Evolutionary conservation across 35 echinoderm and acorn worm species (phyloP).

Genomic region (Patiria miniata): DNA sequence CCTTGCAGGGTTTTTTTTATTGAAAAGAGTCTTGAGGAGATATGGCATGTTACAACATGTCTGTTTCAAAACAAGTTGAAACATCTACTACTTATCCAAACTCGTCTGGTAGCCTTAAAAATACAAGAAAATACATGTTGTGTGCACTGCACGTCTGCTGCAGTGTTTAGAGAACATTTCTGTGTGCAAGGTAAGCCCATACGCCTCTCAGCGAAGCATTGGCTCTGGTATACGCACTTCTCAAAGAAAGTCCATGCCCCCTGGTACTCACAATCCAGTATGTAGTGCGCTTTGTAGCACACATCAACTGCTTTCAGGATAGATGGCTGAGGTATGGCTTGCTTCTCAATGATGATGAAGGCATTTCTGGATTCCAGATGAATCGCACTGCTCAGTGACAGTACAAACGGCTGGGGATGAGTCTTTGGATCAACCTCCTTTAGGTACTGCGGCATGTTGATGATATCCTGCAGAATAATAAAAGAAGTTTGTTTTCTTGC

Average conservation of each 20-base stretch:
- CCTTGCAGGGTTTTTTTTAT: no score
- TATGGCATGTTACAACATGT: no score
- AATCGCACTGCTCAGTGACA: neutral
- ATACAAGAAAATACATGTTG: no score
- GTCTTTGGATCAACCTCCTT: neutral
- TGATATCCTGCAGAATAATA: neutral
- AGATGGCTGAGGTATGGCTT: neutral
- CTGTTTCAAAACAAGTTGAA: no score
- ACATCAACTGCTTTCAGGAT: constrained; percentile 42
- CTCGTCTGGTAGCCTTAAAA: no score
- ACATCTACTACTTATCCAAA: no score
- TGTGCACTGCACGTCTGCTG: no score
- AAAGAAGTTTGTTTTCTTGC: no score
- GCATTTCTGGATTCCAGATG: neutral
- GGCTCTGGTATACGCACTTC: constrained; percentile 7
- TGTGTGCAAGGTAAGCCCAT: neutral
- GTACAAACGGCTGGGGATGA: neutral
- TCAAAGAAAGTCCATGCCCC: constrained; percentile 49
- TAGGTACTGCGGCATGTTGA: neutral
- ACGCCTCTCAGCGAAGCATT: neutral
- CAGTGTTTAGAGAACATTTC: neutral
- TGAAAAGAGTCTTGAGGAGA: no score
- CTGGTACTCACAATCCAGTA: constrained; percentile 35
- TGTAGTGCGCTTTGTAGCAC: constrained; percentile 38
- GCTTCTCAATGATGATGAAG: neutral